Base-by-base conservation (phyloP, 1,140 invertebrate species). In the Bombus sibiricus region DNA sequence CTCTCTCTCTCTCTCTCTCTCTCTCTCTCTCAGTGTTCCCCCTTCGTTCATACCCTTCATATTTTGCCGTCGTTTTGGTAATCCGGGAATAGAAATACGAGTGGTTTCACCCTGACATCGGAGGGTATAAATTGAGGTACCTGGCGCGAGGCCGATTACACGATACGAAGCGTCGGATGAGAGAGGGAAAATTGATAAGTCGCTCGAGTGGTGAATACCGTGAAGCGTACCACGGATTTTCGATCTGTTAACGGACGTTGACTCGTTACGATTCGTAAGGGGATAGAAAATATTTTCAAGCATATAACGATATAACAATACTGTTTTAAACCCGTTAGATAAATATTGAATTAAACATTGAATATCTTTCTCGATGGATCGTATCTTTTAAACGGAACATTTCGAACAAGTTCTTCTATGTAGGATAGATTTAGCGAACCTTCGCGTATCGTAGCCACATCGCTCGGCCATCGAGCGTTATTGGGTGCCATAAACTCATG, bases 131-230 rank as follows among this genome's bases (percentile, higher is more conserved):
- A 89, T 89, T 57, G 77, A 82, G 81, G 78, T 83, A 78, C 78
- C 34, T 41, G 72, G 37, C 72, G 39, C 68, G 71, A 28, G 47
- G 8, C n/a, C 68, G 85, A 85, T 90, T 89, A 89, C 79, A 71
- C 69, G 88, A 89, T 83, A 75, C 59, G 43, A 64, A 66, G 62
- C 43, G 75, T 39, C 18, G 57, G 10, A 22, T 32, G 62, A 34
- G 37, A 62, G 64, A 62, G 64, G 41, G 57, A 85, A 87, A 78
- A 78, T 87, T 87, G 85, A 90, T 87, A 89, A 90, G 83, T 89
- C 57, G 12, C 6, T 62, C 64, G 81, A 79, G 39, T 68, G 34
- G 9, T 34, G 22, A 13, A 22, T 37, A 37, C 71, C 64, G 15
- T 37, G n/a, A 86, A 81, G 53, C 34, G 41, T 1, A 53, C 25